Conservation (phyloP, 2,113 vertebrate genomes). For the Ceyx melanurus region DNA sequence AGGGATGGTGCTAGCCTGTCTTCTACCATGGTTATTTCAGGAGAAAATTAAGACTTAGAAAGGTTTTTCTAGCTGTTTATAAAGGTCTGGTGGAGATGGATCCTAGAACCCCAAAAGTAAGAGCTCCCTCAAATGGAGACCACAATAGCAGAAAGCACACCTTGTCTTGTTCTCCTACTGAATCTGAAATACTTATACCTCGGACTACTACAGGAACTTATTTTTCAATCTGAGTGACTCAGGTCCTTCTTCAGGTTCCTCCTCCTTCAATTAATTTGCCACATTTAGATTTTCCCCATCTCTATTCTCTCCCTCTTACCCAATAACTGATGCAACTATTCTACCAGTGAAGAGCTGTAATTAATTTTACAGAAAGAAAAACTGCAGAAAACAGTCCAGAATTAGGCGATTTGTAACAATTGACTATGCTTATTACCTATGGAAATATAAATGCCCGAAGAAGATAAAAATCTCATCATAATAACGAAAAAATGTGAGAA, state of each 20-base stretch:
- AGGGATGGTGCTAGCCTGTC: neutral
- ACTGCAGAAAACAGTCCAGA: constrained; percentile 49
- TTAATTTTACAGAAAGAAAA: constrained; percentile 63
- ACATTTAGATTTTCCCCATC: neutral
- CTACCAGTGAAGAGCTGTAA: constrained; percentile 43
- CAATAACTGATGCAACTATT: constrained; percentile 15
- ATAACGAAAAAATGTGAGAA: constrained; percentile 58
- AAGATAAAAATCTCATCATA: constrained; percentile 65
- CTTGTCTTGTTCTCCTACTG: neutral
- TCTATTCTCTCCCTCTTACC: neutral
- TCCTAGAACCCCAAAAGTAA: neutral
- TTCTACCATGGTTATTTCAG: neutral
- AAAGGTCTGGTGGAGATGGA: neutral
- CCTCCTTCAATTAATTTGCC: neutral
- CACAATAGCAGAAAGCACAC: neutral
- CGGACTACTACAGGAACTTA: neutral
- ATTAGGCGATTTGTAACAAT: constrained; percentile 39
- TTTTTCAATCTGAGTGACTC: neutral
- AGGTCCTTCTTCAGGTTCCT: neutral
- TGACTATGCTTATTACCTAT: constrained; percentile 60
- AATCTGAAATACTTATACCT: neutral
- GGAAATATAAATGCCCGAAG: constrained; percentile 66
- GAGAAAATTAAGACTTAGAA: neutral
- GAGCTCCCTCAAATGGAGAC: neutral
- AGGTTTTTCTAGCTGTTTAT: neutral